These are phyloP conservation scores for Mylabris sibirica DNA, from an alignment of 2,888 invertebrate species.

Conservation along the genomic window DNA sequence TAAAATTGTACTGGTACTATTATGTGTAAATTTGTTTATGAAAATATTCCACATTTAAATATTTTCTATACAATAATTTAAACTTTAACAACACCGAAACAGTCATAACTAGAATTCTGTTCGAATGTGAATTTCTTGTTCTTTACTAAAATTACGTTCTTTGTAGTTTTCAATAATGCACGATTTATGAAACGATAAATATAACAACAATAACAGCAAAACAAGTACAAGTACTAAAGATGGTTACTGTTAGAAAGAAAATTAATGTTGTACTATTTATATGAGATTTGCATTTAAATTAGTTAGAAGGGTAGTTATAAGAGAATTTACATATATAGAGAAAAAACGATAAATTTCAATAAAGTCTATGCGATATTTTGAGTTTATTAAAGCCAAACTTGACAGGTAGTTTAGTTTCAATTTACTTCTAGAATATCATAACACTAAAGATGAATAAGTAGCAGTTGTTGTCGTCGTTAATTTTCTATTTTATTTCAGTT, in stretches of 20 bases:
- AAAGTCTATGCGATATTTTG: neutral
- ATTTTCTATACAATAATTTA: neutral
- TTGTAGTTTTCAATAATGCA: neutral
- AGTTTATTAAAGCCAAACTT: neutral
- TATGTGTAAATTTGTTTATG: neutral
- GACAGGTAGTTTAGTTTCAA: slow-evolving; percentile 13
- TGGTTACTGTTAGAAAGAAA: neutral
- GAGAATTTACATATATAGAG: neutral
- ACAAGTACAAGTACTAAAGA: neutral
- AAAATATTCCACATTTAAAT: neutral
- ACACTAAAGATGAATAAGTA: neutral
- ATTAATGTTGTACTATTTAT: neutral
- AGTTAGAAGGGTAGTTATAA: neutral
- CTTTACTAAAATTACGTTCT: neutral
- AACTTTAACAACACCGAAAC: neutral
- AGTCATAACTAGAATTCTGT: slow-evolving; percentile 1
- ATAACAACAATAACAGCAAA: too few relatives aligned
- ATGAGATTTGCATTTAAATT: slow-evolving; percentile 10
- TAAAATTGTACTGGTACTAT: neutral
- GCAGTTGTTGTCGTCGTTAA: neutral
- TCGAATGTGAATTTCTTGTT: neutral
- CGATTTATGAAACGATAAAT: slow-evolving; percentile 13
- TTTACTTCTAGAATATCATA: neutral
- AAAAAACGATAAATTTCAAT: slow-evolving; percentile 9
- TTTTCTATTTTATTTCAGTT: neutral